Evolutionary conservation across 2,888 invertebrate species (phyloP).

Genomic region (Hemithea aestivaria): DNA sequence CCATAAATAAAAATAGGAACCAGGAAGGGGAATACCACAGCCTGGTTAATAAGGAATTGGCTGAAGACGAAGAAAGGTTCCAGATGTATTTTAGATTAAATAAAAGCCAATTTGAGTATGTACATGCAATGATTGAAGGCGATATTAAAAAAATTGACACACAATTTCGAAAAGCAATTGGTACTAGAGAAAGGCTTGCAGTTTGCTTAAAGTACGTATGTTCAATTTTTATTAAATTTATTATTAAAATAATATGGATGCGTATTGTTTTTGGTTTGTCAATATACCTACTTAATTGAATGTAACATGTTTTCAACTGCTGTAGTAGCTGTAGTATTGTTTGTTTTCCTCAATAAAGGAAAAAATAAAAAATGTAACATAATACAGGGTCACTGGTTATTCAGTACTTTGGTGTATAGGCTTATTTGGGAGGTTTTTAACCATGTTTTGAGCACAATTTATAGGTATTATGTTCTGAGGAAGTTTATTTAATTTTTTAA

Average conservation of each 20-base stretch:
- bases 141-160: slow-evolving; percentile 24
- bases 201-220: slow-evolving; percentile 26
- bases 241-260: slow-evolving; percentile 8
- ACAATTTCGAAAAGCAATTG: slow-evolving; percentile 24
- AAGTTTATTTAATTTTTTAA: no score
- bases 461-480: no score
- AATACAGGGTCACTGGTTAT: no score
- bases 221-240: slow-evolving; percentile 13
- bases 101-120: slow-evolving; percentile 15
- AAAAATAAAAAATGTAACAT: no score
- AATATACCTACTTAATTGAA: no score
- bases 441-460: no score
- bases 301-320: no score
- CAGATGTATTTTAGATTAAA: slow-evolving; percentile 16
- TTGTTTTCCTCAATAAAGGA: no score
- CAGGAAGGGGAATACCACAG: slow-evolving; percentile 12
- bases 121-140: slow-evolving; percentile 13
- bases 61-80: slow-evolving; percentile 17
- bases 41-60: slow-evolving; percentile 17
- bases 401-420: no score
- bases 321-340: no score
- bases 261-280: slow-evolving; percentile 5
- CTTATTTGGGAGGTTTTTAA: no score
- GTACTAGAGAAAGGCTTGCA: slow-evolving; percentile 28
- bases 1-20: slow-evolving; percentile 12